phyloP scores from a whole-genome alignment of 2,797 vertebrate genomes.

The Pangasius macronema region DNA sequence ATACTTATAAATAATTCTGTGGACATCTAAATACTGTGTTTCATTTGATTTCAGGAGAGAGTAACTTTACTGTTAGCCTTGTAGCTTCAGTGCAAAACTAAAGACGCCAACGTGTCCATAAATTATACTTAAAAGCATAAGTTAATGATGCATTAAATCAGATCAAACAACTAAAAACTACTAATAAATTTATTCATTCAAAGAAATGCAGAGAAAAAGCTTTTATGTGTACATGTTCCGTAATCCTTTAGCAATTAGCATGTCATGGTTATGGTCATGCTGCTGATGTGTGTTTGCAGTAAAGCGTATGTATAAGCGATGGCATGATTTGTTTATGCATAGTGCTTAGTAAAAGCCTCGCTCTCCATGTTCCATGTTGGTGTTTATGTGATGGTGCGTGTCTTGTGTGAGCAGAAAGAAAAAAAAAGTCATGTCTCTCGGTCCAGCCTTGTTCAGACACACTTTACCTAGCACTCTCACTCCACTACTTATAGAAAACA shows the following conservation, averaged over 20 bases:
- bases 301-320: slow-evolving; percentile 4
- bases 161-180: neutral
- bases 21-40: neutral
- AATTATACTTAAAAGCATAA: too few relatives aligned
- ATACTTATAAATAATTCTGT: neutral
- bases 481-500: slow-evolving; percentile 49
- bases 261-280: neutral
- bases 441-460: neutral
- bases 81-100: neutral
- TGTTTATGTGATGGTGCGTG: slow-evolving; percentile 43
- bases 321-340: slow-evolving; percentile 37
- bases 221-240: neutral
- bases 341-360: slow-evolving; percentile 44
- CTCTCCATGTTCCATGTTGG: slow-evolving; percentile 1
- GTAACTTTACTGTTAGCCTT: neutral
- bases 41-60: neutral
- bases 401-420: slow-evolving; percentile 14
- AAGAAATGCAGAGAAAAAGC: neutral
- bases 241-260: neutral
- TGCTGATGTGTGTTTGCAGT: slow-evolving; percentile 45
- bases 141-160: neutral
- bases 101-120: neutral
- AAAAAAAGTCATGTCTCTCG: neutral
- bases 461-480: neutral
- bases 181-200: neutral